These are phyloP conservation scores for Bellardia pandia DNA, from an alignment of 2,888 invertebrate species.

Conservation along the genomic window DNA sequence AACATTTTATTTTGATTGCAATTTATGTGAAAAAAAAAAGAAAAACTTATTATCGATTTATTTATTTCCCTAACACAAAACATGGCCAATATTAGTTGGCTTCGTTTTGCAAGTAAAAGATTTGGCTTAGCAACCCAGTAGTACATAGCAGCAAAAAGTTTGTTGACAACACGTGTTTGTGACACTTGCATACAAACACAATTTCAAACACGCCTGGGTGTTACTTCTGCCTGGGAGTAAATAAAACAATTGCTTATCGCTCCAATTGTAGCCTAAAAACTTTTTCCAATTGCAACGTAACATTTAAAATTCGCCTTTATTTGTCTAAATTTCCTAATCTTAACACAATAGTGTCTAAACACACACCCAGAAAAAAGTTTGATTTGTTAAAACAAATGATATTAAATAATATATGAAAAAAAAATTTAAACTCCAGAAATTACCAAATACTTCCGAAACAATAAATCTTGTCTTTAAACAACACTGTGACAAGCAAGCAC, in stretches of 20 bases:
- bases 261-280: conserved; percentile 39
- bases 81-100: conserved; percentile 1
- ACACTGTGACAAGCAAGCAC: not conserved
- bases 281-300: not conserved
- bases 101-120: not conserved
- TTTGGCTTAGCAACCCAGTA: conserved; percentile 22
- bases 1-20: not conserved
- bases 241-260: conserved; percentile 14
- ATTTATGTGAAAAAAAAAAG: conserved; percentile 3
- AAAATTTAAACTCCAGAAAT: conserved; percentile 45
- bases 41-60: conserved; percentile 24
- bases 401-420: not conserved
- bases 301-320: conserved; percentile 8
- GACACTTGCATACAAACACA: conserved; percentile 39
- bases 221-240: conserved; percentile 57
- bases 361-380: conserved; percentile 46
- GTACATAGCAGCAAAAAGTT: not conserved
- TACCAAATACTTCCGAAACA: conserved; percentile 70
- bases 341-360: conserved; percentile 11
- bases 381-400: conserved; percentile 20
- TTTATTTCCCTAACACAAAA: not conserved
- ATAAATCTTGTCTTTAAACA: conserved; percentile 54
- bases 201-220: conserved; percentile 49
- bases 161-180: conserved; percentile 55
- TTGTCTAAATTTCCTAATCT: conserved; percentile 18